phyloP scores from a whole-genome alignment of 37 sponge, comb jelly and placozoan genomes.

The Cliona cf. orientalis region DNA sequence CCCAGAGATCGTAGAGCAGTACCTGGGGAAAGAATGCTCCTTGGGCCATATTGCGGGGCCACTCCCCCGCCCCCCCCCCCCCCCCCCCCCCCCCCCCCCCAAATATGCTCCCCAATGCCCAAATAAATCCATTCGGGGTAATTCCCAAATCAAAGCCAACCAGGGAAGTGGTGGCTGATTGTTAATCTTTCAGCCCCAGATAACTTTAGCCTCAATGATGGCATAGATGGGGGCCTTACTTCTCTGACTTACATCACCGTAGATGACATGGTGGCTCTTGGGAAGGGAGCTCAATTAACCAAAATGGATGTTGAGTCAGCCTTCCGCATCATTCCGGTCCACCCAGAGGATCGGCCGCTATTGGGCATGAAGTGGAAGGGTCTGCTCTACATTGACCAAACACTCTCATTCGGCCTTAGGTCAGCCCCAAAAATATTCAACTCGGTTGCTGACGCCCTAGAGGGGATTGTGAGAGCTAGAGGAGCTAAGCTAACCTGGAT shows the following conservation, averaged over 20 bases:
- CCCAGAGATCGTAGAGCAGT: no score
- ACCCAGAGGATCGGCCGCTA: slow-evolving; percentile 3
- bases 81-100: no score
- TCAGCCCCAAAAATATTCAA: slow-evolving; percentile 38
- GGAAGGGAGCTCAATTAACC: slow-evolving; percentile 15
- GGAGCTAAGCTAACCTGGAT: slow-evolving; percentile 27
- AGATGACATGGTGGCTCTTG: slow-evolving; percentile 9
- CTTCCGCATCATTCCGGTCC: slow-evolving; percentile 29
- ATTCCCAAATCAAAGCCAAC: no score
- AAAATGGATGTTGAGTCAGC: slow-evolving; percentile 26
- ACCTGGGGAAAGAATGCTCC: no score
- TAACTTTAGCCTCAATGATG: background rate
- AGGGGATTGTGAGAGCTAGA: background rate
- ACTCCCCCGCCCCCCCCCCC: no score
- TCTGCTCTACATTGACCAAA: background rate
- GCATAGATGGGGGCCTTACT: background rate
- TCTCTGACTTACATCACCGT: background rate
- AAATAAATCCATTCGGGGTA: no score
- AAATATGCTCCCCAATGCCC: no score
- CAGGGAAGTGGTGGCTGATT: background rate
- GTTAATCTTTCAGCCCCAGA: background rate
- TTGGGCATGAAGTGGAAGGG: background rate
- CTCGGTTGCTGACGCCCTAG: slow-evolving; percentile 10
- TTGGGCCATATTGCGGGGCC: no score
- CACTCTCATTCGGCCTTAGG: slow-evolving; percentile 40